Percentiles rank a stretch among this genome's conserved stretches.
These are phyloP conservation scores for Anoura caudifer DNA, from an alignment of 2,113 vertebrate species.

Conservation along the genomic window DNA sequence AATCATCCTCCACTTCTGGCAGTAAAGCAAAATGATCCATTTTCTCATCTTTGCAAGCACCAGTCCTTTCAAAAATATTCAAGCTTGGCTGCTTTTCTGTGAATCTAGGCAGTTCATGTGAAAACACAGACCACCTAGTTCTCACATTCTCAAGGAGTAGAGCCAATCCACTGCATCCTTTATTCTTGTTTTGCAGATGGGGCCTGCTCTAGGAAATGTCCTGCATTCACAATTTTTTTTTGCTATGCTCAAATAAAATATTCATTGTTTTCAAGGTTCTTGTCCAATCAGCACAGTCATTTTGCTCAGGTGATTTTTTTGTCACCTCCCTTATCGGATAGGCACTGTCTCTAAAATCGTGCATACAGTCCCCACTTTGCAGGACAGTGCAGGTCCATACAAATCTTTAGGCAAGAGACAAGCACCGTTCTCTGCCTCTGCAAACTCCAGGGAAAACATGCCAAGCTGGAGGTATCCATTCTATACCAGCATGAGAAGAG, in stretches of 20 bases:
- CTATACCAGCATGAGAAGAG: not conserved
- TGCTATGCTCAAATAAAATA: not conserved
- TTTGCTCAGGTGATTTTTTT: not conserved
- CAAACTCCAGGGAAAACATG: not conserved
- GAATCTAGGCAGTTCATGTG: not conserved
- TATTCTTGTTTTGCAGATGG: not conserved
- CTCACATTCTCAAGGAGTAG: not conserved
- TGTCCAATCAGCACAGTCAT: not conserved
- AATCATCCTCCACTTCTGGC: not conserved
- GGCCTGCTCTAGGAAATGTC: not conserved
- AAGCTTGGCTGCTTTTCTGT: not conserved
- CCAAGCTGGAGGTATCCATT: not conserved
- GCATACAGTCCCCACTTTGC: not conserved
- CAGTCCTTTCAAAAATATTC: not conserved
- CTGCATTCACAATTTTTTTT: not conserved
- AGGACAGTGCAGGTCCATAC: fast-evolving
- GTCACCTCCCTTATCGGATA: not conserved
- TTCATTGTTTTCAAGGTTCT: not conserved
- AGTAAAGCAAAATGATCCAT: not conserved
- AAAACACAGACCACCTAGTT: not conserved
- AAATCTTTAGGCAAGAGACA: not conserved
- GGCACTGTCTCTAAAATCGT: not conserved
- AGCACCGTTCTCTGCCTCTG: not conserved
- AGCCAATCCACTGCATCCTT: not conserved
- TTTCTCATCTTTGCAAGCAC: not conserved